Percentiles rank a stretch among this genome's conserved stretches.
These are phyloP conservation scores for Amniataba percoides DNA, from an alignment of 2,797 vertebrate species.

Conservation along the genomic window DNA sequence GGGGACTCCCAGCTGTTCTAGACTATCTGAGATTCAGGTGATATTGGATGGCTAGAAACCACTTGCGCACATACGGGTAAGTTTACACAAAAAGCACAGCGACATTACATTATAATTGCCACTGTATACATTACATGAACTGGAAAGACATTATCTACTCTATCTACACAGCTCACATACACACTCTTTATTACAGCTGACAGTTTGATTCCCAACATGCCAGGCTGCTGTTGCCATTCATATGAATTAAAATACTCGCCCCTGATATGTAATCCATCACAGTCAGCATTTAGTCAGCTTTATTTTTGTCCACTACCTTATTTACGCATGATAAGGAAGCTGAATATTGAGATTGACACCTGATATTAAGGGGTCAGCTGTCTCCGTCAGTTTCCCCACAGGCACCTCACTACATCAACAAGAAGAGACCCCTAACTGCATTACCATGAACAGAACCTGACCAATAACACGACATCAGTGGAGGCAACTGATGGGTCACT, in stretches of 20 bases:
- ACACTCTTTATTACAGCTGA: not conserved
- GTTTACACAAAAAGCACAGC: constrained; percentile 19
- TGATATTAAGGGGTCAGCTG: constrained; percentile 38
- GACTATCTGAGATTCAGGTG: constrained; percentile 96
- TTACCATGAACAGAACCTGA: constrained; percentile 16
- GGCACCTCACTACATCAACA: not conserved
- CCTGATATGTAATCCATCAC: not conserved
- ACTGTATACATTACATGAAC: not conserved
- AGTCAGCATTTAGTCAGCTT: not conserved
- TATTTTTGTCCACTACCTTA: constrained; percentile 6
- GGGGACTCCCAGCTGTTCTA: constrained; percentile 96
- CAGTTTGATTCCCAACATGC: not conserved
- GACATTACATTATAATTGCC: not conserved
- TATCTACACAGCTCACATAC: not conserved
- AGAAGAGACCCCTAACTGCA: constrained; percentile 6
- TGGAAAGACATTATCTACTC: not conserved
- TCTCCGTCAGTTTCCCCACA: constrained; percentile 19
- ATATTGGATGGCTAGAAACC: constrained; percentile 91
- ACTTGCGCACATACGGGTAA: constrained; percentile 64
- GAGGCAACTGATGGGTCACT: constrained; percentile 1
- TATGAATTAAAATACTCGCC: not conserved
- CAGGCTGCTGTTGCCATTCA: not conserved
- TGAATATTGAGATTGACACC: constrained; percentile 16
- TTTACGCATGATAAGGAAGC: not conserved
- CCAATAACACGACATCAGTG: constrained; percentile 25